phyloP scores from a whole-genome alignment of 1,140 invertebrate species.

The Bacillus rossius region DNA sequence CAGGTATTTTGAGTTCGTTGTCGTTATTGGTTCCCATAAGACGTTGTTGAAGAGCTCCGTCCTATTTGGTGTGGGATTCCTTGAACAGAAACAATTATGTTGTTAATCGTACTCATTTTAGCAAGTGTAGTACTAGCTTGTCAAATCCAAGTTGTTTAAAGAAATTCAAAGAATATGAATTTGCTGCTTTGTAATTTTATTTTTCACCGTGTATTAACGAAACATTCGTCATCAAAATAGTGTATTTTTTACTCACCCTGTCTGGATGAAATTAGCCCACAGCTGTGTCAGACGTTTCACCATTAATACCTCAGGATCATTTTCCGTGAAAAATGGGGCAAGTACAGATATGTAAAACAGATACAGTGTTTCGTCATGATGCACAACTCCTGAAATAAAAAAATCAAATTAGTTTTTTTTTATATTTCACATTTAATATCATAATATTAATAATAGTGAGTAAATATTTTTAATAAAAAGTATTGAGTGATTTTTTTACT shows the following conservation, averaged over 20 bases:
- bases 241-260: conserved; percentile 42
- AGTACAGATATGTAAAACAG: conserved; percentile 44
- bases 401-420: too few relatives aligned
- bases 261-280: conserved; percentile 47
- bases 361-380: conserved; percentile 58
- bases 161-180: too few relatives aligned
- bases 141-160: too few relatives aligned
- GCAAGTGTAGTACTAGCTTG: too few relatives aligned
- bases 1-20: conserved; percentile 45
- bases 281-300: conserved; percentile 45
- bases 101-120: too few relatives aligned
- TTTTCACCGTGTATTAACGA: too few relatives aligned
- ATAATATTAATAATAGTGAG: too few relatives aligned
- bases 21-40: conserved; percentile 48
- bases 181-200: too few relatives aligned
- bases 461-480: too few relatives aligned
- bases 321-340: conserved; percentile 41
- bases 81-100: conserved; percentile 28
- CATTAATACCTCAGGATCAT: conserved; percentile 43
- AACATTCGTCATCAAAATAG: too few relatives aligned
- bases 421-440: too few relatives aligned
- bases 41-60: conserved; percentile 36
- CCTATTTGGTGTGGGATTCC: conserved; percentile 37
- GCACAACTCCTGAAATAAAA: conserved; percentile 45
- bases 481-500: too few relatives aligned